These are phyloP conservation scores for Cantharis rufa DNA, from an alignment of 2,888 invertebrate species.

Conservation along the genomic window DNA sequence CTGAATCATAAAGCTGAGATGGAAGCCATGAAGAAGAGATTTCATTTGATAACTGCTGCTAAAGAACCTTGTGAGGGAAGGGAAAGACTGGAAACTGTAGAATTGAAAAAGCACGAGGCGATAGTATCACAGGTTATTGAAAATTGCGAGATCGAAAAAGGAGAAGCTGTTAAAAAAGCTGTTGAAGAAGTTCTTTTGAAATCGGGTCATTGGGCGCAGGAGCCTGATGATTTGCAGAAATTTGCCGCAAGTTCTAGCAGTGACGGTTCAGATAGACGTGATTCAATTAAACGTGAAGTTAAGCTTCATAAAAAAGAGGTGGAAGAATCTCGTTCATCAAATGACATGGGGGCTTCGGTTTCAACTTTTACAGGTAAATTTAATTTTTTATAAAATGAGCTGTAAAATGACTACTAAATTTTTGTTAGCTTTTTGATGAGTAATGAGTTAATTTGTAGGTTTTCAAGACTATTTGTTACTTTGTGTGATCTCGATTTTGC, in stretches of 20 bases:
- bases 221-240: not conserved
- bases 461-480: not conserved
- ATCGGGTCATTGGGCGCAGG: not conserved
- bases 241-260: not conserved
- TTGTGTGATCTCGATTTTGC: not conserved
- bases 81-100: slow-evolving; percentile 58
- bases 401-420: not conserved
- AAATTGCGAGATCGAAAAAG: slow-evolving; percentile 66
- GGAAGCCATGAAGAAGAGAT: slow-evolving; percentile 74
- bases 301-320: not conserved
- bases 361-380: slow-evolving; percentile 39
- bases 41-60: slow-evolving; percentile 68
- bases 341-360: slow-evolving; percentile 62
- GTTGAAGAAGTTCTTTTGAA: slow-evolving; percentile 57
- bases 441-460: not conserved
- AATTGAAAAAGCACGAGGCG: slow-evolving; percentile 67
- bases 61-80: slow-evolving; percentile 74
- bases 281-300: not conserved
- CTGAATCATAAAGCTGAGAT: slow-evolving; percentile 78
- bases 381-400: not conserved
- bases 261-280: not conserved
- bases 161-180: slow-evolving; percentile 56
- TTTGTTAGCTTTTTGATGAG: not conserved
- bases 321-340: not conserved
- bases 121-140: slow-evolving; percentile 71